Conservation (phyloP, 2,797 vertebrate genomes). For the Bradypodion ventrale region DNA sequence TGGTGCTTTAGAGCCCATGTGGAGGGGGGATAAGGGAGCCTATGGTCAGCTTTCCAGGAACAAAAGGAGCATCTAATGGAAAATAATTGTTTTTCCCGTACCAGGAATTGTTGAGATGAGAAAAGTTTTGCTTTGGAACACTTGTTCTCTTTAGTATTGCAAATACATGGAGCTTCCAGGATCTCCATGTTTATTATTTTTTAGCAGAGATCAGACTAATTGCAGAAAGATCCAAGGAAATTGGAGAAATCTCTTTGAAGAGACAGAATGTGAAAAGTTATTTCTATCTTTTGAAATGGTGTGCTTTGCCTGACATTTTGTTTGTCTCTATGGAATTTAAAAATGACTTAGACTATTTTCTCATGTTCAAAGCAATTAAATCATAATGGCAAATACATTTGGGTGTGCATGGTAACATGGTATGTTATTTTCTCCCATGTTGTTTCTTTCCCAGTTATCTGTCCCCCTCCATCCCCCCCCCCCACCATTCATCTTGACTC, state of each 20-base stretch:
- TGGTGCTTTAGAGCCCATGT: rapidly evolving
- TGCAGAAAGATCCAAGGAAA: neutral
- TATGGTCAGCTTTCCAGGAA: rapidly evolving
- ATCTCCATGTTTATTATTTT: slow-evolving; percentile 11
- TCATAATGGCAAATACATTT: neutral
- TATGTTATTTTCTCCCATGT: neutral
- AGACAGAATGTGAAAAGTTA: slow-evolving; percentile 35
- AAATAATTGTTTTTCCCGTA: neutral
- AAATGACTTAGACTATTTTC: neutral
- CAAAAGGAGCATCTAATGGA: rapidly evolving
- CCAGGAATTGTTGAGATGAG: neutral
- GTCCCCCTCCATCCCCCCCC: neutral
- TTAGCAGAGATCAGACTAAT: neutral
- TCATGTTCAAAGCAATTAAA: neutral
- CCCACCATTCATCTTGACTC: neutral
- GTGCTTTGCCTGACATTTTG: slow-evolving; percentile 7
- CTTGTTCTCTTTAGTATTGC: neutral
- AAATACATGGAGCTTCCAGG: slow-evolving; percentile 25
- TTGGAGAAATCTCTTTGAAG: neutral
- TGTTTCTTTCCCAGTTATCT: neutral
- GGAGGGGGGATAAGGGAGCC: too few relatives aligned
- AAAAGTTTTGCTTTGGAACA: neutral
- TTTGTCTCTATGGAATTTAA: neutral
- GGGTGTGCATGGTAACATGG: neutral
- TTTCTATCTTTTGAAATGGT: neutral